Conservation (phyloP, 2,888 invertebrate species). For the Sepioteuthis lessoniana region DNA sequence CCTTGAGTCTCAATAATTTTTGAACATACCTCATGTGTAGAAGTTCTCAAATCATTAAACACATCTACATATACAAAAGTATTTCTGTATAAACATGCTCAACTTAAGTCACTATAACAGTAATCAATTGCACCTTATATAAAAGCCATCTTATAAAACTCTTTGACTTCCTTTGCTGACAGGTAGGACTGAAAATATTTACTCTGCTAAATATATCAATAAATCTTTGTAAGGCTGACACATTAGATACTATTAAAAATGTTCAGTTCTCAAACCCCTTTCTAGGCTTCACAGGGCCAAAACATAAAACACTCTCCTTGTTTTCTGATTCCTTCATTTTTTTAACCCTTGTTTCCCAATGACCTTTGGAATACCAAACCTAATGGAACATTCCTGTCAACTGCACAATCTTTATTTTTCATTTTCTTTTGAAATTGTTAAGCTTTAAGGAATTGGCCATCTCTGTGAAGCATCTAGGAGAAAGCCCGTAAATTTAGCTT, state of each 20-base stretch:
- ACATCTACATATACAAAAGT: not conserved
- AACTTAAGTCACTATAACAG: not conserved
- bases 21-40: too few species aligned
- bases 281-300: not conserved
- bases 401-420: not conserved
- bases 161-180: not conserved
- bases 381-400: constrained; percentile 3
- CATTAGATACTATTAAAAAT: not conserved
- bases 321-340: not conserved
- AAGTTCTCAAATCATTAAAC: too few species aligned
- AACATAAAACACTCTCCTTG: not conserved
- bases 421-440: not conserved
- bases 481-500: not conserved
- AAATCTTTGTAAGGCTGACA: constrained; percentile 14
- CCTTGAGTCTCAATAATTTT: too few species aligned
- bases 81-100: not conserved
- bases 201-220: not conserved
- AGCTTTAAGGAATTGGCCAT: not conserved
- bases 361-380: not conserved
- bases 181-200: constrained; percentile 16
- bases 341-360: not conserved
- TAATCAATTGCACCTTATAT: constrained; percentile 2
- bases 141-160: constrained; percentile 6
- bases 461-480: not conserved
- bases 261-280: not conserved